A percentile compares a stretch with the other conserved stretches of the same genome.
phyloP scores from a whole-genome alignment of 2,113 vertebrate genomes.

The Haemorhous mexicanus region DNA sequence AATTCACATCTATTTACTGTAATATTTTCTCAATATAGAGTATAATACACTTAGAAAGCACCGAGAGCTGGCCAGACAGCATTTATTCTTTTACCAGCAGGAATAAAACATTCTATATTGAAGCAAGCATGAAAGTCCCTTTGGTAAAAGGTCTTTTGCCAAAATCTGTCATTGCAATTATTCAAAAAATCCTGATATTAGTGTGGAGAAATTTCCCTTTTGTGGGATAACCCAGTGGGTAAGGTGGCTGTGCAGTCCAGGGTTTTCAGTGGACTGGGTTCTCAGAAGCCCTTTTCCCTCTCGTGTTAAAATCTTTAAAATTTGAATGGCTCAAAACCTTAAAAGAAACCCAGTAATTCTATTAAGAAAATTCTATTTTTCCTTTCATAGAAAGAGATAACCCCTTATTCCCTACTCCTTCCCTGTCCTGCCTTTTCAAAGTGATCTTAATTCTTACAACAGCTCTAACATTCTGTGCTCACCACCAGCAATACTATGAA shows the following conservation, averaged over 20 bases:
- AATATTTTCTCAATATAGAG: background rate
- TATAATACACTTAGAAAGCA: background rate
- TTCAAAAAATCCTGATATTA: background rate
- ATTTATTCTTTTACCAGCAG: background rate
- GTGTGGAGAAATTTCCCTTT: background rate
- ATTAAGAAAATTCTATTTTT: background rate
- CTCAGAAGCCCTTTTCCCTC: background rate
- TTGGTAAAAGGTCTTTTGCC: background rate
- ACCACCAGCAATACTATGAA: background rate
- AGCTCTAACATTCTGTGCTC: background rate
- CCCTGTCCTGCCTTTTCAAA: background rate
- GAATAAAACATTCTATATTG: background rate
- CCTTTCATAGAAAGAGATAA: background rate
- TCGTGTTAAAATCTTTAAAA: background rate
- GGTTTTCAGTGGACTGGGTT: background rate
- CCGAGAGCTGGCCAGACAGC: background rate
- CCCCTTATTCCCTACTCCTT: background rate
- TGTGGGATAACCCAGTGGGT: background rate
- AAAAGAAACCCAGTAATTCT: rapidly evolving
- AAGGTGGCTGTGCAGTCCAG: background rate
- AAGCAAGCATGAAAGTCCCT: background rate
- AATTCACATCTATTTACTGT: background rate
- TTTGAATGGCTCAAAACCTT: background rate
- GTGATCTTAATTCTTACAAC: background rate
- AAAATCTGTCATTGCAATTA: background rate